Base-by-base conservation (phyloP, 2,797 vertebrate species). In the Morelia viridis region DNA sequence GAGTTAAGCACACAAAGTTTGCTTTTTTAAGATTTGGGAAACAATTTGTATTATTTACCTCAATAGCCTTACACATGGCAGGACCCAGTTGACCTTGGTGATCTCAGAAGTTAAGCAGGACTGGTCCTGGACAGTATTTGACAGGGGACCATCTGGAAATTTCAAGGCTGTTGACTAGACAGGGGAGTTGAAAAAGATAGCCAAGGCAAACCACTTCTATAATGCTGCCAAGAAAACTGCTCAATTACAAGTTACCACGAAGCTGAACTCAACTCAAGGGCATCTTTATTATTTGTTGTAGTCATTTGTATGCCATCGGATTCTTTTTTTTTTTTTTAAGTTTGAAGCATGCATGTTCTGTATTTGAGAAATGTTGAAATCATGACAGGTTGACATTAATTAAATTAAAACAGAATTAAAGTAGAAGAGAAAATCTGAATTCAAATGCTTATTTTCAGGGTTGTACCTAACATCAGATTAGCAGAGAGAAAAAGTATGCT, bases 401-500 rank as follows among this genome's bases (percentile, higher is more conserved):
- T 61, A 71, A 71, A 76, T 89, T 85, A 61, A 61, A 87, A 41
- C 41, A 41, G 13, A 65, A 50, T 90, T 83, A 90, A 90, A 83
- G 24, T 12, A 46, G 15, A 64, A 8, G 5, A 46, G n/a, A 11
- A 89, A 68, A 31, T 28, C 31, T 56, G 10, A 89, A 65, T 31
- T 50, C n/a, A 71, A 89, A 9, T 68, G 50, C 8, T 6, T 12
- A 57, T 60, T 46, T n/a, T 80, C 24, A 71, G 53, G 19, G 22
- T 71, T 71, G 28, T 31, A 71, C 7, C 41, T 62, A 87, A 62
- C 15, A 9, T 53, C 9, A 24, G 46, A 3, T 19, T 35, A 71
- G 56, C 31, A 60, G 10, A 19, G 31, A 62, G 41, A 53, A 88
- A 71, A 89, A 8, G 28, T 31, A 71, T 31, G 95, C 94, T 93